These are phyloP conservation scores for Phaedon cochleariae DNA, from an alignment of 2,888 invertebrate species.

Conservation along the genomic window DNA sequence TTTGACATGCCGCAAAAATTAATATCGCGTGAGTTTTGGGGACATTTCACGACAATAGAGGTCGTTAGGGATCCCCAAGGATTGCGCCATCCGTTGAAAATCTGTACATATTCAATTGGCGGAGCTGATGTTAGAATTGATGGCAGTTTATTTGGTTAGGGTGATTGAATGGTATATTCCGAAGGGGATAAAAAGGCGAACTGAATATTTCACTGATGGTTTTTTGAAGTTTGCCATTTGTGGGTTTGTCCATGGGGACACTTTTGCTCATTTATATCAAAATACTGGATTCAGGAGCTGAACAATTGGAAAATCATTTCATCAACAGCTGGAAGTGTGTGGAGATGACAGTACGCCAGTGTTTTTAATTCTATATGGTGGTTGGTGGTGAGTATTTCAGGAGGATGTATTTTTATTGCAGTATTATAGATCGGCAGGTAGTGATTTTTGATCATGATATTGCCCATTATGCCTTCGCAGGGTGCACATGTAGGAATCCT, in stretches of 20 bases:
- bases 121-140: slow-evolving; percentile 27
- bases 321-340: too few species aligned
- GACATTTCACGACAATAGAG: slow-evolving; percentile 49
- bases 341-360: too few species aligned
- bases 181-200: slow-evolving; percentile 14
- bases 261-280: background rate
- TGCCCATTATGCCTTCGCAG: too few species aligned
- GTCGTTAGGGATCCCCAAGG: slow-evolving; percentile 44
- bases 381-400: too few species aligned
- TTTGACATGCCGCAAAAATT: slow-evolving; percentile 53
- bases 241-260: background rate
- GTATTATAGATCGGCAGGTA: too few species aligned
- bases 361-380: too few species aligned
- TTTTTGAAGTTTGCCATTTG: background rate
- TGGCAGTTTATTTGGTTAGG: slow-evolving; percentile 14
- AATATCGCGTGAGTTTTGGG: slow-evolving; percentile 48
- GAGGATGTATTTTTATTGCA: too few species aligned
- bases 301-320: background rate
- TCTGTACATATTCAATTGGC: slow-evolving; percentile 27
- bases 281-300: background rate
- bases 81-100: slow-evolving; percentile 18
- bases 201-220: background rate
- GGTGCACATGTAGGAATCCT: too few species aligned
- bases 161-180: slow-evolving; percentile 19
- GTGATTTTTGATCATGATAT: too few species aligned